Base-by-base conservation (phyloP, 2,888 invertebrate species). In the Leptinotarsa juncta region DNA sequence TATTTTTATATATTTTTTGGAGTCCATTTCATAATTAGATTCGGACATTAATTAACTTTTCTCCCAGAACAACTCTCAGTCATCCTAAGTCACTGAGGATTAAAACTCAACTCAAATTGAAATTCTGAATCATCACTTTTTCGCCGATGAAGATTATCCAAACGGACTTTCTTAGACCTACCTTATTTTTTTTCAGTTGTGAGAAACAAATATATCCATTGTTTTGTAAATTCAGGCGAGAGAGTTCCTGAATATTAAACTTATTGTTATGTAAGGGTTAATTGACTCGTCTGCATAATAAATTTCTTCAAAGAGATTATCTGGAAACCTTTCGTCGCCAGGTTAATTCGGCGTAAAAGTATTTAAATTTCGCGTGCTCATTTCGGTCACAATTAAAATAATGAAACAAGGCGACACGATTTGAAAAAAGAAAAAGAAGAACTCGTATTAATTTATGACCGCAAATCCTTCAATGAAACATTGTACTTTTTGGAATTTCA, bases 271-370 rank as follows among this genome's bases (percentile, higher is more conserved):
- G 23, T 57, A 20, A 15, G 49, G 18, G 57, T 57, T 49, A 69
- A 69, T 69, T 42, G 48, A 55, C 69, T 18, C 32, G 57, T 48
- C 49, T 48, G n/a, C 48, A 69, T 70, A 74, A 74, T 74, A 67
- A 72, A 77, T 76, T 76, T 75, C 65, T 69, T 72, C 73, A 67
- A 57, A 65, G 62, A 68, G 68, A 60, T 72, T 76, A 78, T 78
- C 76, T 74, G 26, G 55, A 69, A 60, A 75, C 74, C 65, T 75
- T 73, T 72, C 73, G 68, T 76, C 74, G 70, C 65, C 69, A 73
- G 72, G 74, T 77, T 79, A 79, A 79, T 76, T 76, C 70, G 77
- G 73, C 76, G 77, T 77, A 75, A 77, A 78, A 75, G 76, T 72
- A 75, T 73, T 75, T 74, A 74, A 76, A 74, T 79, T 77, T 76